phyloP scores from a whole-genome alignment of 2,113 vertebrate genomes.

The Syngnathus floridae region DNA sequence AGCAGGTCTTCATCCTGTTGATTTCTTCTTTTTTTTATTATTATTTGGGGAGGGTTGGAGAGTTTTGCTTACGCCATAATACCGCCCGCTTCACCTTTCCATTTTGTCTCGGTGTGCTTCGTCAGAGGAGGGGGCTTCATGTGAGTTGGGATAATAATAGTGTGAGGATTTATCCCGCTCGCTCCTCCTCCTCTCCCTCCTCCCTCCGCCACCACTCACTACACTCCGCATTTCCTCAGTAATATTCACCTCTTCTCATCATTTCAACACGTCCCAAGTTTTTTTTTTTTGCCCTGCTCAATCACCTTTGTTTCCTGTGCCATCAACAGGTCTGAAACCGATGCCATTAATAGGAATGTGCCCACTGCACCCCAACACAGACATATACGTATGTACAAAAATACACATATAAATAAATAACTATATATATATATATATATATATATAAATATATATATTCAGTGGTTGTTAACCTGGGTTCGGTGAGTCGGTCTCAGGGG shows the following conservation, averaged over 20 bases:
- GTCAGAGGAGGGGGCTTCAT: constrained; percentile 59
- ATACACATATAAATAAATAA: background rate
- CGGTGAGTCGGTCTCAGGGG: too few relatives aligned
- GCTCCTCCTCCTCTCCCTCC: constrained; percentile 35
- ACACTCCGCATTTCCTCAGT: constrained; percentile 36
- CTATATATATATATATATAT: too few relatives aligned
- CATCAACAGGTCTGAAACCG: constrained; percentile 36
- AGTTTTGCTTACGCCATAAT: constrained; percentile 44
- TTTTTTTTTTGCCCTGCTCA: constrained; percentile 20
- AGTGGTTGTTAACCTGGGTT: too few relatives aligned
- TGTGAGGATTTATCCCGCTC: constrained; percentile 58
- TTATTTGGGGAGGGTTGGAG: constrained; percentile 9
- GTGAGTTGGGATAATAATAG: constrained; percentile 56
- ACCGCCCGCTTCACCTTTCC: constrained; percentile 45
- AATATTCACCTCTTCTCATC: constrained; percentile 37
- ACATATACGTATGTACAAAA: background rate
- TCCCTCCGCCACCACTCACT: constrained; percentile 28
- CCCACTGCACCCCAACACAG: background rate
- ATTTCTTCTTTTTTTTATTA: constrained; percentile 18
- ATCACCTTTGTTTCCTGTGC: constrained; percentile 9
- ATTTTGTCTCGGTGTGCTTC: constrained; percentile 47
- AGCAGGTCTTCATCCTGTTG: constrained; percentile 67
- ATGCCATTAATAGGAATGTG: constrained; percentile 10
- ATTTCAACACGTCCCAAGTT: constrained; percentile 26
- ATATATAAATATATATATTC: too few relatives aligned